A percentile compares a stretch with the other conserved stretches of the same genome.
These are phyloP conservation scores for Hybos culiciformis DNA, from an alignment of 2,888 invertebrate species.

Conservation along the genomic window DNA sequence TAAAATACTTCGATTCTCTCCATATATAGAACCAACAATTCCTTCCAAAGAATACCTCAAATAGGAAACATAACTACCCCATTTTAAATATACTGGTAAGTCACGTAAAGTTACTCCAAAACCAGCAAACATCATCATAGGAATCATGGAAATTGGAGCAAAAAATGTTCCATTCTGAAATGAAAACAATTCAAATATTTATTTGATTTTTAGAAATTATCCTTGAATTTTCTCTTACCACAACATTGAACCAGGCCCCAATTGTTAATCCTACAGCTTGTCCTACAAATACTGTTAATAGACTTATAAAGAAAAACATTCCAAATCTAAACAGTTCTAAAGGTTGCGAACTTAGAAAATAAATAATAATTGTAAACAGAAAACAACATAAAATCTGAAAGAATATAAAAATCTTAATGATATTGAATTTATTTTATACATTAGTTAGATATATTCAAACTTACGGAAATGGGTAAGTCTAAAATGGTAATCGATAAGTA, in stretches of 20 bases:
- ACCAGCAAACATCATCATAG: constrained; percentile 94
- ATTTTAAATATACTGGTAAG: constrained; percentile 70
- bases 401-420: not conserved
- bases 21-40: constrained; percentile 70
- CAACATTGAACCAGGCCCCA: constrained; percentile 75
- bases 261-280: constrained; percentile 87
- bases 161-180: constrained; percentile 85
- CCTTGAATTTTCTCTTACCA: constrained; percentile 44
- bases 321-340: constrained; percentile 60
- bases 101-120: constrained; percentile 85
- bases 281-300: constrained; percentile 75
- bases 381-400: constrained; percentile 52
- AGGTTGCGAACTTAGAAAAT: constrained; percentile 84
- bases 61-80: constrained; percentile 88
- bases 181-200: constrained; percentile 5
- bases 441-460: constrained; percentile 19
- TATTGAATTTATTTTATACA: too few relatives aligned
- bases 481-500: constrained; percentile 61
- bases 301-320: constrained; percentile 73
- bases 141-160: constrained; percentile 81
- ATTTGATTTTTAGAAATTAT: not conserved
- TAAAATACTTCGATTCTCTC: constrained; percentile 55
- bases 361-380: constrained; percentile 60
- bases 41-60: constrained; percentile 85
- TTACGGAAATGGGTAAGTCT: constrained; percentile 65